Evolutionary conservation across 2,888 invertebrate species (phyloP), one percentile per base, ranked within the genome.

Genomic region (Cylloceria caligata): DNA sequence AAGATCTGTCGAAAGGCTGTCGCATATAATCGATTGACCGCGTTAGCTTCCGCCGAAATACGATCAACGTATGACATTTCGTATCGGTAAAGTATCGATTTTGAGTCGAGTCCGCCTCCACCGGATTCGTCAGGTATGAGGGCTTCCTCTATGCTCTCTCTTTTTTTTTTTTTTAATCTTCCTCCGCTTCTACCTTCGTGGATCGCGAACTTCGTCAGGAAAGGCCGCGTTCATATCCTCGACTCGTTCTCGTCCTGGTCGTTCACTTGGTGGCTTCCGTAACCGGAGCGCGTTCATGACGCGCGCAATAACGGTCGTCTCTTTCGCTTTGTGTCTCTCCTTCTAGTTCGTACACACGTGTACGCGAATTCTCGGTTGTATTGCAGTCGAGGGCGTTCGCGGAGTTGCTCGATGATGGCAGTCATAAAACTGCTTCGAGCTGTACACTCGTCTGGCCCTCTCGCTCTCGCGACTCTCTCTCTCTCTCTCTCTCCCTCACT

Each of bases 361-460:
- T 55, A 55, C 55, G 24, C 69, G 39, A 69, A 19, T 71, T 39
- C 39, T 27, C 27, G 55, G 42, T 42, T 57, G 69, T 57, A 57
- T 45, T 57, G 39, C 77, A 83, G 81, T 84, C 83, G 81, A 83
- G 81, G 81, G 83, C 83, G 83, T 85, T 83, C 74, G 83, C 82
- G 71, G 69, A 55, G n/a, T 42, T 24, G 55, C 24, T 68, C 76
- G 85, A 83, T 83, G 81, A 83, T 80, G 77, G 67, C 79, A 69
- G 83, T 83, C 85, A 65, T 83, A 83, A 80, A 84, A 85, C 84
- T 76, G 83, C 52, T 57, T 79, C 62, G 68, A 67, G 77, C 73
- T 62, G 72, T 65, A 39, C 78, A 69, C 72, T 67, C 69, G 49
- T 82, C 65, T 42, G 74, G 75, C 62, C 67, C 49, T 81, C 47